Evolutionary conservation across 2,113 vertebrate species (phyloP).

Genomic region (Emydura subglobosa): DNA sequence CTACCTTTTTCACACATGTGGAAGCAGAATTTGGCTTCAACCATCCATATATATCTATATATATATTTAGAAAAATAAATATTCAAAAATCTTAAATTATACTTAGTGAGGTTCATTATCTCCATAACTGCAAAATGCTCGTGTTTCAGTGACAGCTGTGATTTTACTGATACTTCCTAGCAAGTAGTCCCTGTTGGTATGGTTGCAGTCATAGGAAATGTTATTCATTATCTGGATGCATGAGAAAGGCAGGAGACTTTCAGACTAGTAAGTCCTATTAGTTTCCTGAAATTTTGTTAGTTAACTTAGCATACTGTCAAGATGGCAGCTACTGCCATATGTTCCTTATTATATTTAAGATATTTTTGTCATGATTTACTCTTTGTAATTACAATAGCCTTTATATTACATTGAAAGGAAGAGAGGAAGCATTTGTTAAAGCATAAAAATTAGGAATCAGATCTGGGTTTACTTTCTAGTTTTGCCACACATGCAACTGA

Average conservation of each 20-base stretch:
- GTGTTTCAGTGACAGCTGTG: not conserved
- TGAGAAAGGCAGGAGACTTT: not conserved
- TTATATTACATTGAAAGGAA: not conserved
- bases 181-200: not conserved
- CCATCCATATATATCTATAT: not conserved
- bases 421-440: not conserved
- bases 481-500: not conserved
- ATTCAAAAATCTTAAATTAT: not conserved
- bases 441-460: not conserved
- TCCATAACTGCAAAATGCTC: not conserved
- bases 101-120: not conserved
- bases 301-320: not conserved
- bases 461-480: not conserved
- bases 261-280: not conserved
- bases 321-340: not conserved
- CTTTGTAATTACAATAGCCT: not conserved
- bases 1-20: not conserved
- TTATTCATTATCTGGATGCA: not conserved
- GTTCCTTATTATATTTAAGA: not conserved
- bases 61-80: not conserved
- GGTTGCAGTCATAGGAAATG: not conserved
- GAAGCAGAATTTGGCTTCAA: not conserved
- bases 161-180: slow-evolving; percentile 8
- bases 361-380: not conserved
- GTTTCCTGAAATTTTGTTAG: not conserved